These are phyloP conservation scores for Drosophila eugracilis DNA, from an alignment of 1,140 invertebrate genomes.

Conservation along the genomic window DNA sequence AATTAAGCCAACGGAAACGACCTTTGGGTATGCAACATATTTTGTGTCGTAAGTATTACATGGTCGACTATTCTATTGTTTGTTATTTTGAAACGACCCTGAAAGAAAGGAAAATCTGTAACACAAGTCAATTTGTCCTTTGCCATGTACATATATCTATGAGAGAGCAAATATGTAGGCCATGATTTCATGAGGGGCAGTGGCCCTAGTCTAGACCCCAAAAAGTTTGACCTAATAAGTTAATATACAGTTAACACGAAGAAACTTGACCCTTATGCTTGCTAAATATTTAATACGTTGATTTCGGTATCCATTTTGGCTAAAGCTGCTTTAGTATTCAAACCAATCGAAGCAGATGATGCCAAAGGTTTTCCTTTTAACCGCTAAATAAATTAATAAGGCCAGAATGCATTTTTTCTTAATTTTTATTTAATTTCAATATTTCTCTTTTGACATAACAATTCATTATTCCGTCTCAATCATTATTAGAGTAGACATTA, in stretches of 20 bases:
- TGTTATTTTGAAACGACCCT: not conserved
- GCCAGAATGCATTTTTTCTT: conserved; percentile 46
- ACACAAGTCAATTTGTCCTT: not conserved
- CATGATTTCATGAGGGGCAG: not conserved
- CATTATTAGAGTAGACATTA: conserved; percentile 77
- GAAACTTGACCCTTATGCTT: not conserved
- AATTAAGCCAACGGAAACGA: not conserved
- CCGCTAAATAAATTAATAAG: not conserved
- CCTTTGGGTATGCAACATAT: not conserved
- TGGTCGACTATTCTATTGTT: not conserved
- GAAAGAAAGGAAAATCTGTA: not conserved
- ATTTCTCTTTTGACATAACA: conserved; percentile 79
- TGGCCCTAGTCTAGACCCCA: not conserved
- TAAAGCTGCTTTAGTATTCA: not conserved
- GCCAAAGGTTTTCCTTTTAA: not conserved
- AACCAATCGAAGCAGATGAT: not conserved
- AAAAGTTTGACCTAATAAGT: too few species aligned
- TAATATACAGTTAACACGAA: too few species aligned
- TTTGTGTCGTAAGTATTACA: not conserved
- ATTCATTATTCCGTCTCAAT: conserved; percentile 81
- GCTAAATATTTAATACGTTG: not conserved
- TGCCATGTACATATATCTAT: not conserved
- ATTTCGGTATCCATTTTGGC: too few species aligned
- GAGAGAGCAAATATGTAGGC: not conserved
- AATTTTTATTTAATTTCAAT: conserved; percentile 81